Evolutionary conservation across 2,113 vertebrate genomes (phyloP), one percentile per base, ranked within the genome.

Genomic region (Genyomyrus donnyi): DNA sequence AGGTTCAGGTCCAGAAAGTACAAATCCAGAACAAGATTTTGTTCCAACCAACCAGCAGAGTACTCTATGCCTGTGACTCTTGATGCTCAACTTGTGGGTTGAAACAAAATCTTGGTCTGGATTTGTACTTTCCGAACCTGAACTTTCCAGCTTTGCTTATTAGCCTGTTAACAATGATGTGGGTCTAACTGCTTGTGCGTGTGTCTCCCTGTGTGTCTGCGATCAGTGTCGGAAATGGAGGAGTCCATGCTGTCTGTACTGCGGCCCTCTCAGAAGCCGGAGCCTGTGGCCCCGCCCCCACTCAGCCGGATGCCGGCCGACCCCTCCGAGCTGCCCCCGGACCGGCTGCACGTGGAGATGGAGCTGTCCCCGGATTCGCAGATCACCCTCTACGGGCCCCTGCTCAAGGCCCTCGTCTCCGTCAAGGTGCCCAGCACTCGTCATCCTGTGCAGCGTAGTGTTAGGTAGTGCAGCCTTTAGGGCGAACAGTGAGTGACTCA

Each of bases 341-440:
- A 99, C 89, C 94, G 96, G 45, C 96, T 99, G 62, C 98, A 98
- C 0, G 98, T 99, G 92, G 98, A 99, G 93, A 96, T 99, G 96
- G 98, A 99, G 56, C 96, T 99, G 66, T 98, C 97, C 8, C 97
- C 98, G 2, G 97, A 98, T 93, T 99, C 98, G 84, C 98, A 98
- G 50, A 96, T 99, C 91, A 96, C 96, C 48, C 96, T 99, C 0
- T 99, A 99, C 9, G 98, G 98, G 49, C 98, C 98, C 77, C 85
- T 99, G 83, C 95, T 99, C 45, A 96, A 96, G 92, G 96, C 98
- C 10, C 97, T 99, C 88, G 93, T 99, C 21, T 97, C 97, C 90
- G 96, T 99, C 91, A 99, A 99, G 97, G 98, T 99, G 95, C 74
- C 89, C 3, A 17, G 35, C 35, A 39, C 11, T 39, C 27, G 11